Percentiles rank a stretch among this genome's conserved stretches.
Conservation (phyloP, 2,797 vertebrate genomes). For the Characodon lateralis region DNA sequence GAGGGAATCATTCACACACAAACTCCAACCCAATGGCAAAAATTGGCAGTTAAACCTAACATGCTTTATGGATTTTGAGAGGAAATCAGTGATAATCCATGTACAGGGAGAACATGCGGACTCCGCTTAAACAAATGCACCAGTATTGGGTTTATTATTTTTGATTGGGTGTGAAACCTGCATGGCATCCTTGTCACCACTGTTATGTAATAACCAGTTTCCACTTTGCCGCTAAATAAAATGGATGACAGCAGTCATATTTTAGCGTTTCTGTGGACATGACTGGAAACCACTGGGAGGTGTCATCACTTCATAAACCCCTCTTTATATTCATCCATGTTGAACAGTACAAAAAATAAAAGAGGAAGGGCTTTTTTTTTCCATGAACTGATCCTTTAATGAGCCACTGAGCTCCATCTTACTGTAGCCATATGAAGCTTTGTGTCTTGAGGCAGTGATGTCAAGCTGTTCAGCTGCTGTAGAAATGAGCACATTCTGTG, state of each 20-base stretch:
- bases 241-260: neutral
- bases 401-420: slow-evolving; percentile 25
- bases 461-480: slow-evolving; percentile 59
- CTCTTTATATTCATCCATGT: neutral
- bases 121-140: neutral
- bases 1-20: too few species aligned
- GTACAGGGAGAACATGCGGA: neutral
- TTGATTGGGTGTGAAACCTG: neutral
- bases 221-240: neutral
- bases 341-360: neutral
- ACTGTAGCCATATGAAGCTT: slow-evolving; percentile 32
- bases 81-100: neutral
- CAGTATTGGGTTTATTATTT: too few species aligned
- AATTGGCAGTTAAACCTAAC: too few species aligned
- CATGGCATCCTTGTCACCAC: neutral
- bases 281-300: neutral
- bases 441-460: slow-evolving; percentile 39
- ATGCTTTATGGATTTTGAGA: neutral
- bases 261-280: neutral
- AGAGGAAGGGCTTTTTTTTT: slow-evolving; percentile 12
- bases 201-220: neutral
- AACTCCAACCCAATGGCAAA: too few species aligned
- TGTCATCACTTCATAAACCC: neutral
- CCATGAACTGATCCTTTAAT: slow-evolving; percentile 44
- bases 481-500: slow-evolving; percentile 37